Percentiles rank a stretch among this genome's conserved stretches.
Conservation (phyloP, 2,113 vertebrate genomes). For the Protobothrops flavoviridis region DNA sequence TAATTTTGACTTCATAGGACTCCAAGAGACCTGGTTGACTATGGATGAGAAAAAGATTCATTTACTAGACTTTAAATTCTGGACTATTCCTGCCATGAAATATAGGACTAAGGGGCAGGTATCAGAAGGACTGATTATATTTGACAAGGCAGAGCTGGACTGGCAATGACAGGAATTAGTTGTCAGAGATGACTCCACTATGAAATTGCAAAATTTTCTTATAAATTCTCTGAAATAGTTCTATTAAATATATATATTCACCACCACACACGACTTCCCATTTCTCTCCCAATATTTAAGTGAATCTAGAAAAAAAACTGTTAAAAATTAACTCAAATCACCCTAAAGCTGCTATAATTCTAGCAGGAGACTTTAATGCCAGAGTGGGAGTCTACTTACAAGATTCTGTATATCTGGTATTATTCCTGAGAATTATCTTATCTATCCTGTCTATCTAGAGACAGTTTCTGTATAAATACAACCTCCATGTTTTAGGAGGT, state of each 20-base stretch:
- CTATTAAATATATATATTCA: neutral
- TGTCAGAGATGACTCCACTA: neutral
- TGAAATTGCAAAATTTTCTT: neutral
- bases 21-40: neutral
- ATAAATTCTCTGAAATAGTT: neutral
- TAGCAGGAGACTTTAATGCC: neutral
- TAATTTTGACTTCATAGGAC: neutral
- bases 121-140: neutral
- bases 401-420: neutral
- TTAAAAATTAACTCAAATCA: neutral
- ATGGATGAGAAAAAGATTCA: neutral
- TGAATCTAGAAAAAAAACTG: neutral
- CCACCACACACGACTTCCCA: neutral
- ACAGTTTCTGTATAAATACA: neutral
- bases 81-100: neutral
- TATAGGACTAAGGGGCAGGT: neutral
- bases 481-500: neutral
- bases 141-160: neutral
- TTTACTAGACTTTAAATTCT: neutral
- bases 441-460: neutral
- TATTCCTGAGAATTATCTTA: neutral
- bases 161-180: neutral
- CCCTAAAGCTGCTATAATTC: neutral
- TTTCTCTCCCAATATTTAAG: neutral
- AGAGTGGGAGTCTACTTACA: neutral